Conservation (phyloP, 1,140 invertebrate genomes). For the Aphis craccivora region DNA sequence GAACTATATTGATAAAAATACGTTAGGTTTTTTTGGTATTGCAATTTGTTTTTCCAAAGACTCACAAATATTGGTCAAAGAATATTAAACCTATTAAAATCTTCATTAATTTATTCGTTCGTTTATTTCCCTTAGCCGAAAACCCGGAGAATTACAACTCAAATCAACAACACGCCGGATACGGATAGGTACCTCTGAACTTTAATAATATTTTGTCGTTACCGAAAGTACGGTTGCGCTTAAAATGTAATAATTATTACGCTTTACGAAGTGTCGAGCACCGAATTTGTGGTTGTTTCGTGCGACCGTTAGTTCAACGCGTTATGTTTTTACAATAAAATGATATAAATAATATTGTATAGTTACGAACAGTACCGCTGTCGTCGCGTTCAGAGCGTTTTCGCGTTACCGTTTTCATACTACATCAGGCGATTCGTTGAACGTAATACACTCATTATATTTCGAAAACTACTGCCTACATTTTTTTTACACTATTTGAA, state of each 20-base stretch:
- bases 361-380: neutral
- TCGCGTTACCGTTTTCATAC: neutral
- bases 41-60: neutral
- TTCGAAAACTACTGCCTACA: neutral
- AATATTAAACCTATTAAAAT: neutral
- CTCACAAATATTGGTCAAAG: neutral
- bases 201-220: neutral
- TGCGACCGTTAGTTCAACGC: neutral
- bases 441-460: neutral
- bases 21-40: neutral
- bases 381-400: neutral
- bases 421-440: neutral
- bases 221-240: neutral
- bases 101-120: no score
- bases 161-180: neutral
- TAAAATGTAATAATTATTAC: neutral
- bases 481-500: neutral
- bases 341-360: neutral
- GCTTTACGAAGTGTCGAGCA: neutral
- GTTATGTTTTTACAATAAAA: neutral
- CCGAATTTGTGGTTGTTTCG: neutral
- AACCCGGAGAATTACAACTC: neutral
- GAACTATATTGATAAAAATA: neutral
- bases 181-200: neutral
- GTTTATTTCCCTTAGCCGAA: neutral